Base-by-base conservation (phyloP, 2,797 vertebrate species). In the Botia almorhae region DNA sequence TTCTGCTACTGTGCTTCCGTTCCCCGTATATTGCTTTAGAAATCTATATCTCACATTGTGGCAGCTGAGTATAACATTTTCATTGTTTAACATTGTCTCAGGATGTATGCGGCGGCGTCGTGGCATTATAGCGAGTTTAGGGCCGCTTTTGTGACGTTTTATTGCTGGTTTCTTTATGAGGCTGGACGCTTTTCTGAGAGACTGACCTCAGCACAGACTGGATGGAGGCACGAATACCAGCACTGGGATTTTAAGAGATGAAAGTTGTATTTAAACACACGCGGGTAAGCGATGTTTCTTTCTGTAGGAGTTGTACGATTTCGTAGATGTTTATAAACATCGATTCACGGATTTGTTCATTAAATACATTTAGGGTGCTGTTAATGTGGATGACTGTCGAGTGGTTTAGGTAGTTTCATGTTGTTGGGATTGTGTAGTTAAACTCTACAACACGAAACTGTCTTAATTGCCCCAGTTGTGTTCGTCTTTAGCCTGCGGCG, bases 391-490 rank as follows among this genome's bases (percentile, higher is more conserved):
- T 46, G 78, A 94, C 96, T 97, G 95, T 90, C 91, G 93, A 93
- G 96, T 96, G 96, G 94, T 97, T 96, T 97, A 98, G 96, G 96
- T 97, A 98, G 96, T 97, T 96, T 97, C 95, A 96, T 97, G 96
- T 97, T 98, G 96, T 97, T 97, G 96, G 96, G 95, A 94, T 96
- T 89, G 87, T 88, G 82, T 87, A 94, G 94, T 87, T 95, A 43
- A 90, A 94, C 95, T 95, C 96, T 94, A 95, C 96, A 97, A 96
- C 96, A 96, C 87, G 94, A 96, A 95, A 96, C 96, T 96, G 95
- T 94, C 96, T 96, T 96, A 93, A 97, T 96, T 96, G 95, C 96
- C 94, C 95, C 96, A 80, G 84, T 85, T 83, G 29, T 13, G 68
- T 63, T 78, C 81, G 4, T 26, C 77, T 4, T 23, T 56, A 58